Conservation (phyloP, 2,113 vertebrate genomes). For the Saguinus midas region DNA sequence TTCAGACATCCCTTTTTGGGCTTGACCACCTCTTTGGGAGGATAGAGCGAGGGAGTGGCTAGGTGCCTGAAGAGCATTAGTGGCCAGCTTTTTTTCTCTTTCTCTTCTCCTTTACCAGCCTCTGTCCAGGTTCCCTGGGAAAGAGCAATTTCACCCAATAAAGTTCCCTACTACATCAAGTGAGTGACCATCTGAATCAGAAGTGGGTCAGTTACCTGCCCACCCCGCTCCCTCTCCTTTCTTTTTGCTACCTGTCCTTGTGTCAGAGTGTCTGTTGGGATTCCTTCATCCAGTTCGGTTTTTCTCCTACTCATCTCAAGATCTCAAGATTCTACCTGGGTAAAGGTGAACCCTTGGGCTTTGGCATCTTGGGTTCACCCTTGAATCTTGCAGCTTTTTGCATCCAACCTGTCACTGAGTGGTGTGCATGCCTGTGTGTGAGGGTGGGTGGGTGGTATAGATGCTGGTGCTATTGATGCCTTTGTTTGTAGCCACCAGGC, state of each 20-base stretch:
- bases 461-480: constrained; percentile 21
- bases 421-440: not conserved
- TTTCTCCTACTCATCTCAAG: constrained; percentile 36
- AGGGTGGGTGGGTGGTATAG: not conserved
- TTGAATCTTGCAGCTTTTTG: not conserved
- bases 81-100: constrained; percentile 8
- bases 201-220: not conserved
- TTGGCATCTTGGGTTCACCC: constrained; percentile 22
- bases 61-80: not conserved
- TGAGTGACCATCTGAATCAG: constrained; percentile 85
- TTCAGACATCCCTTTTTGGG: not conserved
- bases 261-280: not conserved
- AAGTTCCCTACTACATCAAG: constrained; percentile 99
- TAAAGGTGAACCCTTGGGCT: constrained; percentile 37
- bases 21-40: not conserved
- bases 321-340: constrained; percentile 5
- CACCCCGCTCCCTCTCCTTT: not conserved
- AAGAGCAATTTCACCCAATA: constrained; percentile 98
- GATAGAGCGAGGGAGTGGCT: not conserved
- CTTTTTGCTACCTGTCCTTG: not conserved
- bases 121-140: constrained; percentile 99
- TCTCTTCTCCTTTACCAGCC: constrained; percentile 84
- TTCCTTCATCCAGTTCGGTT: not conserved
- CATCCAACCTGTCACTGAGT: not conserved
- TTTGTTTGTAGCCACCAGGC: constrained; percentile 92